Base-by-base conservation (phyloP, 2,888 invertebrate species). In the Orgyia antiqua region DNA sequence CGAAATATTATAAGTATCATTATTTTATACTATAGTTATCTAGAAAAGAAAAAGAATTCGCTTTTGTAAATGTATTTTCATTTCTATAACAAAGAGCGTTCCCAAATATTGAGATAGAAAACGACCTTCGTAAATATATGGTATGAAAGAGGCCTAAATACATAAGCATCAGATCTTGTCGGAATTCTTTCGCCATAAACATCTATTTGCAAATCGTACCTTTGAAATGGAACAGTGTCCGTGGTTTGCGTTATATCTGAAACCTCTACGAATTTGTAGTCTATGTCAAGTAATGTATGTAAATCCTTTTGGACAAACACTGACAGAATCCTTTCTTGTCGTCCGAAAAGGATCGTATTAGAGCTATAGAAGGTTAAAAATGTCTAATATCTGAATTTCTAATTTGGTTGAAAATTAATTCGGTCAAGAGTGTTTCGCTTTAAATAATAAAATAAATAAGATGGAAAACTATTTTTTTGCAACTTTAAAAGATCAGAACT, bases 261-360 rank as follows among this genome's bases (percentile, higher is more conserved):
- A 40, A 32, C 33, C 51, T 47, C 53, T 45, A 43, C 44, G 44
- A 41, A 45, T 63, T 56, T 46, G 43, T 34, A 28, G 41, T 45
- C 45, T 48, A 46, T 52, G 50, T 51, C 58, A 43, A 51, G 55
- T 58, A 62, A 64, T 59, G 55, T 56, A 63, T 57, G 56, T 62
- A 68, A 73, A 72, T 68, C 65, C 54, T 42, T 49, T 46, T 39
- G 44, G 56, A 63, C 65, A 71, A 67, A 68, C 56, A 59, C 53
- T 48, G 45, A 51, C 48, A 53, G 51, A 61, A 67, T 63, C 67
- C 66, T 62, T 65, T 48, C 52, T 48, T 58, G 65, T 61, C 64
- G 59, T 51, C 66, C 68, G 73, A 73, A 72, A 68, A 56, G 44
- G 53, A 52, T 59, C 53, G 54, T 58, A 58, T 59, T 64, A 60